Percentiles rank a stretch among this genome's conserved stretches.
Evolutionary conservation across 2,113 vertebrate genomes (phyloP).

Genomic region (Rynchops niger): DNA sequence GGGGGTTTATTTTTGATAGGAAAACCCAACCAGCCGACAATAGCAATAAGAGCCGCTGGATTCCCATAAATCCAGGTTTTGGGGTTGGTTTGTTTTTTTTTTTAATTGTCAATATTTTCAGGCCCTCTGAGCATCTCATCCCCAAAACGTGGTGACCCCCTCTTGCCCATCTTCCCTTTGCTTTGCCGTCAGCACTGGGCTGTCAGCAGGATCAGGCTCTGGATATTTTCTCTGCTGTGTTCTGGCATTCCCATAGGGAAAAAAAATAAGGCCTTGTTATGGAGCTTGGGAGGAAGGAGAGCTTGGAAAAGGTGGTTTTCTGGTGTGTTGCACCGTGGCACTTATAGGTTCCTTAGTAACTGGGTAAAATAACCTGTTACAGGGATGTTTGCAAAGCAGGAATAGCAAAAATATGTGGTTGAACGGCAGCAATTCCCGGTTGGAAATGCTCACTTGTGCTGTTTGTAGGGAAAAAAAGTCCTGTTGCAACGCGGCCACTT

Average conservation of each 20-base stretch:
- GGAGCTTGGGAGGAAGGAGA: background rate
- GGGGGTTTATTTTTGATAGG: background rate
- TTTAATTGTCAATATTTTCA: background rate
- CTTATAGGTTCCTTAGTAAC: background rate
- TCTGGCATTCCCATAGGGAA: background rate
- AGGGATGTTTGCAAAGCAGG: background rate
- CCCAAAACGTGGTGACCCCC: background rate
- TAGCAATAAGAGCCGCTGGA: conserved; percentile 44
- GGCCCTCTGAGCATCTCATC: accelerated
- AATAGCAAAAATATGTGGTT: background rate
- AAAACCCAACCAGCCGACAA: background rate
- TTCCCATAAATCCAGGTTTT: background rate
- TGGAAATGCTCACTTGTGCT: accelerated
- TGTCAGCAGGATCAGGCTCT: background rate
- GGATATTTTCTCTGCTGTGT: background rate
- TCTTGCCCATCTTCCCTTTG: background rate
- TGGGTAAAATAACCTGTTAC: background rate
- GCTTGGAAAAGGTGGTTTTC: background rate
- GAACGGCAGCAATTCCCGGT: accelerated
- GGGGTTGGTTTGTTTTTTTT: background rate
- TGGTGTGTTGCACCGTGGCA: accelerated
- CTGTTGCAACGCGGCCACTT: background rate
- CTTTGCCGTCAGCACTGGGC: background rate
- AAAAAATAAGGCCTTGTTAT: background rate
- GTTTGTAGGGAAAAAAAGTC: background rate